phyloP scores from a whole-genome alignment of 2,113 vertebrate genomes.

The Ictalurus punctatus region DNA sequence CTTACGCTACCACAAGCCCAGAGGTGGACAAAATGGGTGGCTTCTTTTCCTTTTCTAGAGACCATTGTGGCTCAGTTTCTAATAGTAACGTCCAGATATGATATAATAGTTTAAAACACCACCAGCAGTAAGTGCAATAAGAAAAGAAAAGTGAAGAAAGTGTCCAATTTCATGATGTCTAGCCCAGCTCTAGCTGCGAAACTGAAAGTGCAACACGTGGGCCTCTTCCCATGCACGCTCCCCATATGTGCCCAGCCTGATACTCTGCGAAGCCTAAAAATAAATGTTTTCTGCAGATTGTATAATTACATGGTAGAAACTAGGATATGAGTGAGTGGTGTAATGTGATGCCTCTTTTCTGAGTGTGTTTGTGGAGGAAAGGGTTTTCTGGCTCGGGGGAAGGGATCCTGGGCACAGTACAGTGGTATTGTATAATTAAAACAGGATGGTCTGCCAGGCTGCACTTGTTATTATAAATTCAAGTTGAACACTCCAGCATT shows the following conservation, averaged over 20 bases:
- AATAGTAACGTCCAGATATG: neutral
- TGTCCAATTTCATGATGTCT: neutral
- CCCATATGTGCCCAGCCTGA: conserved; percentile 17
- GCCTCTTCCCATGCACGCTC: neutral
- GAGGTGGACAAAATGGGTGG: neutral
- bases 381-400: conserved; percentile 67
- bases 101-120: neutral
- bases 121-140: neutral
- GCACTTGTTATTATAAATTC: conserved; percentile 72
- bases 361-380: conserved; percentile 72
- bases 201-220: neutral
- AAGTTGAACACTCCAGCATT: conserved; percentile 62
- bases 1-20: neutral
- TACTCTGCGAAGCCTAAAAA: conserved; percentile 74
- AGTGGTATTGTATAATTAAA: conserved; percentile 73
- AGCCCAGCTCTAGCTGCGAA: neutral
- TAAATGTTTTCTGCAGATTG: conserved; percentile 72
- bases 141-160: neutral
- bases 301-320: conserved; percentile 70
- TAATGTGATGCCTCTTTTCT: conserved; percentile 64
- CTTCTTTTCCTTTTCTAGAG: neutral
- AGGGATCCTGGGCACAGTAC: conserved; percentile 54
- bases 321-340: conserved; percentile 63
- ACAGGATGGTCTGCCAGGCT: conserved; percentile 68
- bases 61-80: neutral